Evolutionary conservation across 2,888 invertebrate species (phyloP), one percentile per base, ranked within the genome.

Genomic region (Chaetoderma sp.): DNA sequence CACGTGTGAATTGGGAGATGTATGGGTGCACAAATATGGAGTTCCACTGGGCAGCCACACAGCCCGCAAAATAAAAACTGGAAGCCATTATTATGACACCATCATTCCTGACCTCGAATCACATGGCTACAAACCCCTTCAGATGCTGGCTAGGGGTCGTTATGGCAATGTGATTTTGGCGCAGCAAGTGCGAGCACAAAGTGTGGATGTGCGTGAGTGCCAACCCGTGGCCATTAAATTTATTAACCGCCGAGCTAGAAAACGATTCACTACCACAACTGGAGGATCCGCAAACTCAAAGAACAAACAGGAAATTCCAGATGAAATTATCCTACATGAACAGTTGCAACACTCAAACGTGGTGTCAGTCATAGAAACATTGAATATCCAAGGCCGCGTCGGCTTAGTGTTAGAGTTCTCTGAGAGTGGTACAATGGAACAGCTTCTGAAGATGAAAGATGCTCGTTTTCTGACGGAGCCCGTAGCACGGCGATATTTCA

Each of bases 371-470:
- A 66, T 78, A 13, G 70, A 73, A 45, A 76, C 76, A 32, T 74
- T 81, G 47, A 73, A 63, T 36, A 75, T 74, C 54, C 67, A 78
- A 42, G 79, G 79, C 2, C 66, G 78, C 4, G 64, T 72, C 13
- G 80, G 78, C 3, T 71, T 79, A 16, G 78, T 82, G 27, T 63
- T 81, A 68, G 82, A 83, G 62, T 80, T 81, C 69, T 83, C 80
- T 62, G 78, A 80, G 60, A 77, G 73, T 63, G 82, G 82, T 1
- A 78, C 72, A 42, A 70, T 82, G 27, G 80, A 79, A 52, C 78
- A 78, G 52, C 71, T 82, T 32, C 70, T 81, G 13, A 68, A 70
- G 33, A 69, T 77, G 2, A 71, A 79, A 66, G 76, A 78, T 45
- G 78, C 78, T 8, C 66, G 76, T 33, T 79, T 83, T 62, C 66